phyloP scores from a whole-genome alignment of 2,888 invertebrate species.

The Galerucella pusilla region DNA sequence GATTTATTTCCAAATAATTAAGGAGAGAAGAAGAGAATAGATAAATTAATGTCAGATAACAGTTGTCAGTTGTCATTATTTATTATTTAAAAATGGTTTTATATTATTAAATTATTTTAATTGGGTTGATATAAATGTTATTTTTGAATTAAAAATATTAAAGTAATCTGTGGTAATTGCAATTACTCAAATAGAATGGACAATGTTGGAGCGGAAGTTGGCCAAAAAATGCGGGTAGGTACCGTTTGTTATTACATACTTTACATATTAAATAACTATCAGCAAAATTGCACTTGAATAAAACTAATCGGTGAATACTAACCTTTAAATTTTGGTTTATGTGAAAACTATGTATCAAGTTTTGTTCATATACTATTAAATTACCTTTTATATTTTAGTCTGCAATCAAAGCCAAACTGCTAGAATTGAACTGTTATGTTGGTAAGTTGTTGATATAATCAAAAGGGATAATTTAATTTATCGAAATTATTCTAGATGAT shows the following conservation, averaged over 20 bases:
- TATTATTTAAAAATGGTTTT: neutral
- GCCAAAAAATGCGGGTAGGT: slow-evolving; percentile 86
- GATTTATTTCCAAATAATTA: neutral
- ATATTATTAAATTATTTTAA: neutral
- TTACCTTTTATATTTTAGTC: slow-evolving; percentile 73
- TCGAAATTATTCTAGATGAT: slow-evolving; percentile 75
- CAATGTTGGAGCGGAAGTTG: slow-evolving; percentile 85
- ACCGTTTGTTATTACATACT: no score
- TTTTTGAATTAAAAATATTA: neutral
- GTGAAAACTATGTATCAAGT: neutral
- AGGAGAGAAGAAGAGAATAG: neutral
- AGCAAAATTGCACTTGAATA: neutral
- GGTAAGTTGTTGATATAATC: slow-evolving; percentile 69
- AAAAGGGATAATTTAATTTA: neutral
- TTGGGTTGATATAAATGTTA: neutral
- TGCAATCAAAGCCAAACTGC: slow-evolving; percentile 94
- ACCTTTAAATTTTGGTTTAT: neutral
- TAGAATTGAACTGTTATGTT: slow-evolving; percentile 93
- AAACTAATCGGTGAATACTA: neutral
- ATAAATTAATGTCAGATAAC: no score
- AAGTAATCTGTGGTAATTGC: neutral
- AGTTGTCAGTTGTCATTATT: neutral
- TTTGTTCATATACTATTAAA: neutral
- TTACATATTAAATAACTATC: neutral
- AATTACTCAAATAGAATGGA: slow-evolving; percentile 69